Base-by-base conservation (phyloP, 2,113 vertebrate genomes). In the Lophura nycthemera region DNA sequence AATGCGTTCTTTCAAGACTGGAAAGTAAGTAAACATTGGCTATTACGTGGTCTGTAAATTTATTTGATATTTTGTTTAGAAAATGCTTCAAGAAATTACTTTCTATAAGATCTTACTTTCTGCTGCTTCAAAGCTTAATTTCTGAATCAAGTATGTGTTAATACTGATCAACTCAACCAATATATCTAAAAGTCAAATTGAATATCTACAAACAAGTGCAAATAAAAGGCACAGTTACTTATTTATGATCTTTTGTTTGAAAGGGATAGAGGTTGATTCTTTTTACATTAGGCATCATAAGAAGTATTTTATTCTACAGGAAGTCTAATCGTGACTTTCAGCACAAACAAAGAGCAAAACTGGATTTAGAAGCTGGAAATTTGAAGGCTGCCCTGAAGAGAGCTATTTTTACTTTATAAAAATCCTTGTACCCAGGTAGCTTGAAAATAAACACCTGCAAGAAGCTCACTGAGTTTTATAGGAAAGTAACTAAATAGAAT, bases 101-200 rank as follows among this genome's bases (percentile, higher is more conserved):
- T 89, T 84, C 40, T 5, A 29, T 63, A 54, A 83, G 5, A 36
- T 11, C 8, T 3, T 63, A 76, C 52, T 81, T 84, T 2, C 59
- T 59, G 12, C 16, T 79, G 24, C 15, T 89, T 89, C 54, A 69
- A 56, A 82, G 27, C 21, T 42, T 89, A 63, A 83, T 80, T 67
- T 93, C 75, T 76, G 42, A 79, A 45, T 66, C 0, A 1, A 83
- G 19, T 63, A 34, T 52, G 24, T 90, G 82, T 92, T 92, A 92
- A 92, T 96, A 94, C 63, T 91, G 67, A 88, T 56, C 54, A 76
- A 70, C 75, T 89, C 43, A 54, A 61, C 47, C 27, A 66, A 73
- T 56, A 7, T 29, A 93, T 91, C 71, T 93, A 75, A 91, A 96
- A 93, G 82, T 89, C 82, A 88, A 91, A 95, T 27, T 74, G 54